Evolutionary conservation across 2,113 vertebrate species (phyloP).

Genomic region (Platysteira castanea): DNA sequence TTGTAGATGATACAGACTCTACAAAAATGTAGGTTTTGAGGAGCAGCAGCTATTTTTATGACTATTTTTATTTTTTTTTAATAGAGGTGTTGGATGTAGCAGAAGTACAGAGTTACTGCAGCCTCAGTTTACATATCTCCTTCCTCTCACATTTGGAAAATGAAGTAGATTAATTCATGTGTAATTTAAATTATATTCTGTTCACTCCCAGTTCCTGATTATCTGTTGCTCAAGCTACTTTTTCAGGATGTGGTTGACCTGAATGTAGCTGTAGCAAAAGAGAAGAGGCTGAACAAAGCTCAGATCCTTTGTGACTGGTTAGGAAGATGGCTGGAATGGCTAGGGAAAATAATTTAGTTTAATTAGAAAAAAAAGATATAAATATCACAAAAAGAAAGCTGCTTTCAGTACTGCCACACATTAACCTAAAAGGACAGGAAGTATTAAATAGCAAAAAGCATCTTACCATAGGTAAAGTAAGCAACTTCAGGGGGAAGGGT

Average conservation of each 20-base stretch:
- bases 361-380: neutral
- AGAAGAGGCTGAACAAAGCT: neutral
- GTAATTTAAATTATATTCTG: neutral
- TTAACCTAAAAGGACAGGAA: neutral
- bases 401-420: neutral
- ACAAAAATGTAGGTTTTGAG: neutral
- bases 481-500: conserved; percentile 91
- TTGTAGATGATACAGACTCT: rapidly evolving
- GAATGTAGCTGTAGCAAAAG: neutral
- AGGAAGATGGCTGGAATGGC: neutral
- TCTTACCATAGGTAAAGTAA: conserved; percentile 93
- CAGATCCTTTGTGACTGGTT: neutral
- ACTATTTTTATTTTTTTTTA: neutral
- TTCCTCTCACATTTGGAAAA: neutral
- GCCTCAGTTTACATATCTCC: neutral
- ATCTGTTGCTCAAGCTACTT: neutral
- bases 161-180: neutral
- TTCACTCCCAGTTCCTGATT: neutral
- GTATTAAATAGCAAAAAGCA: neutral
- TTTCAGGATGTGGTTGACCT: neutral
- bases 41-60: neutral
- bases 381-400: neutral
- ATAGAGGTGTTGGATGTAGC: neutral
- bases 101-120: neutral
- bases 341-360: neutral